Percentiles rank a stretch among this genome's conserved stretches.
Evolutionary conservation across 2,113 vertebrate species (phyloP).

Genomic region (Nanorana parkeri): DNA sequence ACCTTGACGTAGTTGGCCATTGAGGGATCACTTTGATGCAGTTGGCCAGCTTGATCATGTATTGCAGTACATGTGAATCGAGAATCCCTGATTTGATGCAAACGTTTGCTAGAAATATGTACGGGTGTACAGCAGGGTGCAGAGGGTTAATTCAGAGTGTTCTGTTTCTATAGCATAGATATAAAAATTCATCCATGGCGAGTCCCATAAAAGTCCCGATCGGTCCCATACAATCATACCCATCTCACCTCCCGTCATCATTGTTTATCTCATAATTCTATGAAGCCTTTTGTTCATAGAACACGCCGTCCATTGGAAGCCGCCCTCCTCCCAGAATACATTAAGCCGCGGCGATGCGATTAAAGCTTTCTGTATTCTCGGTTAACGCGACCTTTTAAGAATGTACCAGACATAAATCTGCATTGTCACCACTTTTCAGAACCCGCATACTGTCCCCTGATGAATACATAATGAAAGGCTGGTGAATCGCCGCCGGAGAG

Average conservation of each 20-base stretch:
- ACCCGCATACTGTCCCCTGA: constrained; percentile 37
- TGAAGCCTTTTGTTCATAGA: constrained; percentile 23
- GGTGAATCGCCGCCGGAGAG: too few relatives aligned
- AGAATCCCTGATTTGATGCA: too few relatives aligned
- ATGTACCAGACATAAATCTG: constrained; percentile 44
- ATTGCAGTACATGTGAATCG: too few relatives aligned
- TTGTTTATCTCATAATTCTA: constrained; percentile 7
- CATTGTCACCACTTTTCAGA: constrained; percentile 40
- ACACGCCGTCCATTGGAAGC: not conserved
- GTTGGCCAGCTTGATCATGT: too few relatives aligned
- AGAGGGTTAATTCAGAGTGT: too few relatives aligned
- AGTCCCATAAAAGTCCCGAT: too few relatives aligned
- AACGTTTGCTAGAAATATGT: too few relatives aligned
- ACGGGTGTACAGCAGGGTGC: too few relatives aligned
- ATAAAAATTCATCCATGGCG: too few relatives aligned
- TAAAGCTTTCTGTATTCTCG: constrained; percentile 36
- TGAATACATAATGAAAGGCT: constrained; percentile 48
- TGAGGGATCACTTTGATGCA: too few relatives aligned
- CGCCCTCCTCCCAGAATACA: constrained; percentile 14
- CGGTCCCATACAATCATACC: not conserved
- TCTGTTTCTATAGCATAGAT: too few relatives aligned
- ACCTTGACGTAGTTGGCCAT: too few relatives aligned
- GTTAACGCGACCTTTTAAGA: constrained; percentile 46
- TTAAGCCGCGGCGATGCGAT: constrained; percentile 44
- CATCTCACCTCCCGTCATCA: not conserved